Conservation (phyloP, 1,140 invertebrate genomes). For the Drosophila pseudoobscura region DNA sequence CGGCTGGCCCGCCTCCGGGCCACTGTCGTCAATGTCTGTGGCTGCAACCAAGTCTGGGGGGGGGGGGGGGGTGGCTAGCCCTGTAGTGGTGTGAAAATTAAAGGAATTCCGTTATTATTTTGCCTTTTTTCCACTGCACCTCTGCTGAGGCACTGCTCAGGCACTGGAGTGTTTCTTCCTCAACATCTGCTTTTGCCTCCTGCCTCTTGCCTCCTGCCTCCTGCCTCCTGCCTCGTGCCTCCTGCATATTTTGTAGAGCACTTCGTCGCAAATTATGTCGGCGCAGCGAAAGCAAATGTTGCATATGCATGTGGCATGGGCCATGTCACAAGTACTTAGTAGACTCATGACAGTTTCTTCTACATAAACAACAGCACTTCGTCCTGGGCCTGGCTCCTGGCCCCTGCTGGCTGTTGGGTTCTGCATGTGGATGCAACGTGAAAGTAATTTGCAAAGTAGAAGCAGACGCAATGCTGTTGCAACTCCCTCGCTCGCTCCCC, state of each 20-base stretch:
- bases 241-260: constrained; percentile 59
- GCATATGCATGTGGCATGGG: constrained; percentile 71
- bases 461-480: constrained; percentile 31
- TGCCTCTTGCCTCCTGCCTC: too few species aligned
- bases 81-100: constrained; percentile 75
- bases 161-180: too few species aligned
- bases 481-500: constrained; percentile 24
- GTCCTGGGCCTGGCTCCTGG: too few species aligned
- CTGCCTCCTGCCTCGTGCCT: background rate
- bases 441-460: constrained; percentile 81
- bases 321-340: constrained; percentile 79
- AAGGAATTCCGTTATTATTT: constrained; percentile 82
- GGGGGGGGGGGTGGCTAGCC: constrained; percentile 19
- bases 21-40: constrained; percentile 73
- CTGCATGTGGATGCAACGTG: constrained; percentile 37
- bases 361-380: constrained; percentile 39
- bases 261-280: constrained; percentile 78
- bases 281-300: constrained; percentile 77
- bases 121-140: constrained; percentile 54
- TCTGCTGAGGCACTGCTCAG: background rate
- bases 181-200: background rate
- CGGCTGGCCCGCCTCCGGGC: constrained; percentile 53
- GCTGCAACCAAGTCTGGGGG: constrained; percentile 19
- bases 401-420: too few species aligned
- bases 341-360: constrained; percentile 68